phyloP scores from a whole-genome alignment of 2,888 invertebrate species.

The Cremastinae sp. region DNA sequence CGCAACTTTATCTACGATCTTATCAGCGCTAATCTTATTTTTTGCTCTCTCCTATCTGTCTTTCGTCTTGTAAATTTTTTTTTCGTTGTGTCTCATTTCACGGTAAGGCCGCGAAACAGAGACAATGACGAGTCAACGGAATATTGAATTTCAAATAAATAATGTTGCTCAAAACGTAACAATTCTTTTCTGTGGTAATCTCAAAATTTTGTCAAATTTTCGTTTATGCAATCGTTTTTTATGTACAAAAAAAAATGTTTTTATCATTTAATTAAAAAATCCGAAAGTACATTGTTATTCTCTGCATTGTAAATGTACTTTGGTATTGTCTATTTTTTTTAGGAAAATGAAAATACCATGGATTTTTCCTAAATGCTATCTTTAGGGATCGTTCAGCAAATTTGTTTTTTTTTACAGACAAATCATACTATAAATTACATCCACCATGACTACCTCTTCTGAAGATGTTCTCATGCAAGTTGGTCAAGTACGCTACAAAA shows the following conservation, averaged over 20 bases:
- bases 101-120: slow-evolving; percentile 31
- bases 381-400: neutral
- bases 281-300: too few relatives aligned
- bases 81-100: slow-evolving; percentile 11
- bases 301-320: neutral
- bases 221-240: slow-evolving; percentile 7
- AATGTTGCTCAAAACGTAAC: too few relatives aligned
- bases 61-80: neutral
- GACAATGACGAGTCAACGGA: slow-evolving; percentile 71
- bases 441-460: slow-evolving; percentile 90
- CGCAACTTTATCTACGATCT: slow-evolving; percentile 26
- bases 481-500: slow-evolving; percentile 95
- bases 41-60: slow-evolving; percentile 5
- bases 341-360: neutral
- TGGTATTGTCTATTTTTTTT: neutral
- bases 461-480: slow-evolving; percentile 98
- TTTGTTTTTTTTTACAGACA: slow-evolving; percentile 64
- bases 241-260: too few relatives aligned
- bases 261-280: too few relatives aligned
- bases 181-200: neutral
- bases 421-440: slow-evolving; percentile 68
- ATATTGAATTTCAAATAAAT: slow-evolving; percentile 44
- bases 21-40: slow-evolving; percentile 19
- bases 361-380: neutral
- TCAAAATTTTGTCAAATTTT: too few relatives aligned